Evolutionary conservation across 2,113 vertebrate genomes (phyloP), one percentile per base, ranked within the genome.

Genomic region (Tringa solitaria): DNA sequence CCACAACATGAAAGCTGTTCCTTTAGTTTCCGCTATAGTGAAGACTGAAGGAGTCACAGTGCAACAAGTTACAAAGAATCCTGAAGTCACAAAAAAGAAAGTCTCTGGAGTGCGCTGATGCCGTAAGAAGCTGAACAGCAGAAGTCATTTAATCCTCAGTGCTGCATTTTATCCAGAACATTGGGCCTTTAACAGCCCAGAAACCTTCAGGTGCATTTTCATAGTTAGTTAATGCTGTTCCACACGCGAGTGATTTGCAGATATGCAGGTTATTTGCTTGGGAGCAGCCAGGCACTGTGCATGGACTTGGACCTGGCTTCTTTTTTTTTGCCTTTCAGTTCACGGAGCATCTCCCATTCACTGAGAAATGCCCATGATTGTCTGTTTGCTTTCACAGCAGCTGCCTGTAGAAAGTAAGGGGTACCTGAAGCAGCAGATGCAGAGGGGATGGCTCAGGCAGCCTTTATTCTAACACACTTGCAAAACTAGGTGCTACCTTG

Each of bases 121-220:
- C 76, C 48, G 17, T 43, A 79, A 82, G 77, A 39, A 89, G 80
- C 89, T 84, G 91, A 95, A 43, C 37, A 91, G 74, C 67, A 95
- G 22, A 89, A 93, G 21, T 50, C 9, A 0, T 68, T 75, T 46
- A 79, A 76, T 92, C 63, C 65, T 92, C 84, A 72, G 32, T 46
- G 61, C 54, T 87, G 82, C 93, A 77, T 87, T 93, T 95, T 95
- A 95, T 93, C 74, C 95, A 79, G 53, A 84, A 91, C 91, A 93
- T 70, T 90, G 90, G 83, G 54, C 77, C 23, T 91, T 70, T 53
- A 92, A 91, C 92, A 89, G 83, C 89, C 89, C 92, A 91, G 96
- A 92, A 95, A 90, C 15, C 35, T 81, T 76, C 78, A 88, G 54
- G 61, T 87, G 48, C 43, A 14, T 60, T 73, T 92, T 51, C 67